Evolutionary conservation across 2,797 vertebrate genomes (phyloP).

Genomic region (Lepidocolaptes lacrymiger): DNA sequence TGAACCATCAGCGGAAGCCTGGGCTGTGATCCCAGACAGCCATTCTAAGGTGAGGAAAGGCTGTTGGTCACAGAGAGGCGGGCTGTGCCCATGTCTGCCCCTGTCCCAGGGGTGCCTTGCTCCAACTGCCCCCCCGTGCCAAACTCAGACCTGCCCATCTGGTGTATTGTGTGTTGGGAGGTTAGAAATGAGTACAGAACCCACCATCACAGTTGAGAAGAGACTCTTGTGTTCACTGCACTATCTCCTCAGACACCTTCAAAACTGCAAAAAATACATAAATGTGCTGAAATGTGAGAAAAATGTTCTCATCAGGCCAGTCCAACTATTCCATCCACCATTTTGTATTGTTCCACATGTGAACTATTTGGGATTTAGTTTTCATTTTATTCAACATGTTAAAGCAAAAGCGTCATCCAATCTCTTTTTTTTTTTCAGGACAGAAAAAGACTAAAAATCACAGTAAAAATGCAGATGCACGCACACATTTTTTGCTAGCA

Average conservation of each 20-base stretch:
- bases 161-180: not conserved
- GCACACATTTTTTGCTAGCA: not conserved
- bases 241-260: not conserved
- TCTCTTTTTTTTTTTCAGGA: not conserved
- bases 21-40: fast-evolving
- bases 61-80: not conserved
- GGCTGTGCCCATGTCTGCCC: fast-evolving
- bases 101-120: not conserved
- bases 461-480: not conserved
- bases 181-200: not conserved
- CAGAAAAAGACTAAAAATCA: not conserved
- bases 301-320: not conserved
- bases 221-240: not conserved
- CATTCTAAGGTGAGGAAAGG: fast-evolving
- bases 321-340: not conserved
- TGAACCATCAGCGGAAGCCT: not conserved
- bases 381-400: not conserved
- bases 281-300: not conserved
- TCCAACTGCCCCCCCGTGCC: not conserved
- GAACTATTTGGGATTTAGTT: not conserved
- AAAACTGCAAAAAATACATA: not conserved
- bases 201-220: not conserved
- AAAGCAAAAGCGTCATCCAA: not conserved
- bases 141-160: not conserved
- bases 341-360: not conserved